Conservation (phyloP, 2,797 vertebrate species). For the Melanitta fusca region DNA sequence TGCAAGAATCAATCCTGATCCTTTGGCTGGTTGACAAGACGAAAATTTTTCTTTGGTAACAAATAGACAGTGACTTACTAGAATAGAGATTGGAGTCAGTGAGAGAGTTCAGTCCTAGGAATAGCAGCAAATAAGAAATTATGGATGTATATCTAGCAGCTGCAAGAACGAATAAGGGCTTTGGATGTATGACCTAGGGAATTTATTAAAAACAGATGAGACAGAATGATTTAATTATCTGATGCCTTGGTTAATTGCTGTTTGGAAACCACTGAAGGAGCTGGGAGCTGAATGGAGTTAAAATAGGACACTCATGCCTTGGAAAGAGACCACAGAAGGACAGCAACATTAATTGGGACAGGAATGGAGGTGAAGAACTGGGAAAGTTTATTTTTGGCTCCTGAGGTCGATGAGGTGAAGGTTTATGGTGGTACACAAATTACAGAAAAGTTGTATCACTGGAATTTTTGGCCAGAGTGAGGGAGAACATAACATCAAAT, state of each 20-base stretch:
- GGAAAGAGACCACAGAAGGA: constrained; percentile 62
- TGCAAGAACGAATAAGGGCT: constrained; percentile 29
- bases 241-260: background rate
- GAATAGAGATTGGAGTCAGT: constrained; percentile 16
- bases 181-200: constrained; percentile 5
- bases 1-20: background rate
- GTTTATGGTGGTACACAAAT: constrained; percentile 34
- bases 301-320: constrained; percentile 63
- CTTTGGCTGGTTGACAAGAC: background rate
- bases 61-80: background rate
- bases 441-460: background rate
- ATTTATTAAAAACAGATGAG: constrained; percentile 35
- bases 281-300: constrained; percentile 43
- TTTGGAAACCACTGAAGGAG: constrained; percentile 59
- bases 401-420: constrained; percentile 61
- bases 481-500: background rate
- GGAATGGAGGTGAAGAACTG: constrained; percentile 66
- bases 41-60: constrained; percentile 35
- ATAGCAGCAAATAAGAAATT: constrained; percentile 45
- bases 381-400: constrained; percentile 64
- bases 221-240: constrained; percentile 51
- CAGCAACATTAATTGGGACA: constrained; percentile 70
- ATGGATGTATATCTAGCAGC: constrained; percentile 29
- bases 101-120: constrained; percentile 20
- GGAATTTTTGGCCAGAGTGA: background rate